Base-by-base conservation (phyloP, 2,888 invertebrate genomes). In the Nomada hirtipes region DNA sequence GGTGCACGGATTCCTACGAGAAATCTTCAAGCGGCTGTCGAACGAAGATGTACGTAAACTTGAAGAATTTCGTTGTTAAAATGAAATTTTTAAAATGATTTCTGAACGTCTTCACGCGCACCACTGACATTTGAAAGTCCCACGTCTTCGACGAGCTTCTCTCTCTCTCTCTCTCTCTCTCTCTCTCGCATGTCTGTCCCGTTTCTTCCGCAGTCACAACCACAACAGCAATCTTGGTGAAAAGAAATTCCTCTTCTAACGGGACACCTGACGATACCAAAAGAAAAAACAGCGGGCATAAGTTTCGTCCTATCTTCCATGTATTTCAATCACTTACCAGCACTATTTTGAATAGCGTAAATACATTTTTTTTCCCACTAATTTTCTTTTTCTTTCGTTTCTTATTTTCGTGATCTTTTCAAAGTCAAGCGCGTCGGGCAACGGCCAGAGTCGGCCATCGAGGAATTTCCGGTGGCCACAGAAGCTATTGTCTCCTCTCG, bases 1-100 rank as follows among this genome's bases (percentile, higher is more conserved):
- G 72, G 68, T 78, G 72, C 72, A 68, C 42, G 20, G 20, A 29
- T 64, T 36, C 15, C 44, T 75, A 10, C 13, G 50, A 23, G 2
- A 11, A 13, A 59, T 57, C 29, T 10, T 18, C 18, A 20, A 26
- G 2, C 10, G 3, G 4, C 10, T 11, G 2, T 42, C 29, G 11
- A 52, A 73, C n/a, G 13, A 36, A 63, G 23, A 61, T 29, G 44
- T 68, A 50, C 36, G 18, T 2, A 10, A n/a, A 18, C 23, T 47
- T 57, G 50, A 50, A 42, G 42, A 76, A 20, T 47, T 47, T 15
- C 2, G 15, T 47, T 15, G 13, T 3, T 15, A 47, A 47, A 47
- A 15, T 15, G 47, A 47, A n/a, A n/a, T n/a, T n/a, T n/a, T 3
- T 15, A 47, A 47, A 47, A 15, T 15, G 47, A 47, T 47, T 10